phyloP scores from a whole-genome alignment of 2,888 invertebrate species.

The Buathra laborator region DNA sequence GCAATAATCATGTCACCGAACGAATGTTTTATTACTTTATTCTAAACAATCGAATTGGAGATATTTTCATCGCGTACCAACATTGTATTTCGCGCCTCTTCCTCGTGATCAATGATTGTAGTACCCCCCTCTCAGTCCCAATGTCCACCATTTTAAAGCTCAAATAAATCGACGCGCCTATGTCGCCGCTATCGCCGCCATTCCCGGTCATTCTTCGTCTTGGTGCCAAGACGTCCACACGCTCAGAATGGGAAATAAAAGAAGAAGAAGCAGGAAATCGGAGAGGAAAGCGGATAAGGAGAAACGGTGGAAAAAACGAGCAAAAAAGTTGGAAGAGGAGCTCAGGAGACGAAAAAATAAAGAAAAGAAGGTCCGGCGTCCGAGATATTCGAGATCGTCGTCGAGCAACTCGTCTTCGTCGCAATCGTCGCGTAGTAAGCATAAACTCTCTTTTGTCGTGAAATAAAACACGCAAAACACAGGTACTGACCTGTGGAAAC shows the following conservation, averaged over 20 bases:
- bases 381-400: conserved; percentile 3
- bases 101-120: too few relatives aligned
- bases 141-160: too few relatives aligned
- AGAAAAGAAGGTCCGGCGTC: neutral
- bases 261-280: neutral
- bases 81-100: too few relatives aligned
- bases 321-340: neutral
- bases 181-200: neutral
- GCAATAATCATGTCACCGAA: too few relatives aligned
- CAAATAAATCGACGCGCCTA: too few relatives aligned
- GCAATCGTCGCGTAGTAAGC: neutral
- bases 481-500: neutral
- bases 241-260: conserved; percentile 1
- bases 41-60: too few relatives aligned
- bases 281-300: neutral
- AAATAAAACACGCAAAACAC: neutral
- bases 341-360: neutral
- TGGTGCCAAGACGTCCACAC: conserved; percentile 5
- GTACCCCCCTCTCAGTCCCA: too few relatives aligned
- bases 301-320: neutral
- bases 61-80: too few relatives aligned
- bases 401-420: neutral
- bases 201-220: neutral
- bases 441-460: neutral
- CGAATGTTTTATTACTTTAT: too few relatives aligned